Evolutionary conservation across 2,113 vertebrate species (phyloP).

Genomic region (Myotis davidii): DNA sequence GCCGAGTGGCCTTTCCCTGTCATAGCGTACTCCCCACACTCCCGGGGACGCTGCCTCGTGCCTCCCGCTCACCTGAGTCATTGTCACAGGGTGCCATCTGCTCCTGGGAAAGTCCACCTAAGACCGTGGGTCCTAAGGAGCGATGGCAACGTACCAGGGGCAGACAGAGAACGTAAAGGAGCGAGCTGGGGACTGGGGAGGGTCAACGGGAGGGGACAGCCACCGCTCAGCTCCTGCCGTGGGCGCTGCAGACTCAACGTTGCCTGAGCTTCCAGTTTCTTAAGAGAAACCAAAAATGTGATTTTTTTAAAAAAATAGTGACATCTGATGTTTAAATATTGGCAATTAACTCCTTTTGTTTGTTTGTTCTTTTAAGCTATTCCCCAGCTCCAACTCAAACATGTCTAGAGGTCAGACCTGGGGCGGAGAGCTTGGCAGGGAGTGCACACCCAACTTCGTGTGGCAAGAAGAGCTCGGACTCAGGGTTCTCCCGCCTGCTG

Average conservation of each 20-base stretch:
- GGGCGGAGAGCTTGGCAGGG: neutral
- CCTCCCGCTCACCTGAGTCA: neutral
- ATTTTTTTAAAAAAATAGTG: neutral
- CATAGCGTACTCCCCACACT: too few species aligned
- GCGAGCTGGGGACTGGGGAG: accelerated
- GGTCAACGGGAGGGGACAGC: too few species aligned
- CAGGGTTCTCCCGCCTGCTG: accelerated
- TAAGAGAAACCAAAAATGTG: neutral
- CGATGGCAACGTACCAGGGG: accelerated
- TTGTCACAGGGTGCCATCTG: neutral
- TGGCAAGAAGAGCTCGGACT: neutral
- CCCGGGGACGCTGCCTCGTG: neutral
- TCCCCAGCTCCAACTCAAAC: neutral
- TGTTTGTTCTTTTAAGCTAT: neutral
- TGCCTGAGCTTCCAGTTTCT: neutral
- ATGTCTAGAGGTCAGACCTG: neutral
- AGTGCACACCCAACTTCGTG: neutral
- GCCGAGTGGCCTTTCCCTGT: neutral
- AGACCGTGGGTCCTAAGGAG: neutral
- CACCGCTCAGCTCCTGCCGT: accelerated
- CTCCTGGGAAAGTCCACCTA: neutral
- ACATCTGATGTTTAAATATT: neutral
- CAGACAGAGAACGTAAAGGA: neutral
- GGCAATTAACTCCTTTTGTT: neutral
- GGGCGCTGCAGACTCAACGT: neutral